phyloP scores from a whole-genome alignment of 2,888 invertebrate genomes.

The Linhomoeus sp. region DNA sequence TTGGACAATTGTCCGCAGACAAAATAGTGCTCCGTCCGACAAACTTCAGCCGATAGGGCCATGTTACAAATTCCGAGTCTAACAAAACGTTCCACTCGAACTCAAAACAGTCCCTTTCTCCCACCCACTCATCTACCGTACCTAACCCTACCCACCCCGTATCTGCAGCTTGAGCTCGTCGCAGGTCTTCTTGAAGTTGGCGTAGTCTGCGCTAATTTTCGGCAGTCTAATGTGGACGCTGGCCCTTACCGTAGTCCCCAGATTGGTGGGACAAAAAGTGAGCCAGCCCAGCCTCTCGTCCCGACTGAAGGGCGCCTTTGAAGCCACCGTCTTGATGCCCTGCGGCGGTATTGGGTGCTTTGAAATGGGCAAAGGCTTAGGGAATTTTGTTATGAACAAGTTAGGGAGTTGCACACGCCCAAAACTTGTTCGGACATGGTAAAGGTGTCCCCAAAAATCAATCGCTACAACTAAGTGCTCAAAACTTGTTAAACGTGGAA shows the following conservation, averaged over 20 bases:
- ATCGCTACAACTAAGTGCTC: too few species aligned
- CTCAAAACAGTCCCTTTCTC: background rate
- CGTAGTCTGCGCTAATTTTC: constrained; percentile 36
- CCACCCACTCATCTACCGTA: too few species aligned
- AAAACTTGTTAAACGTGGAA: too few species aligned
- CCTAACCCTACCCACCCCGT: constrained; percentile 32
- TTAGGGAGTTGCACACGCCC: too few species aligned
- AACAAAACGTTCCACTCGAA: background rate
- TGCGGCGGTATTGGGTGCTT: constrained; percentile 9
- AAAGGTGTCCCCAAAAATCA: too few species aligned
- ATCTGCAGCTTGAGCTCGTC: constrained; percentile 56
- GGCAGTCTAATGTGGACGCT: constrained; percentile 79
- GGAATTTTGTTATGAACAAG: background rate
- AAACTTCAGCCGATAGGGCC: background rate
- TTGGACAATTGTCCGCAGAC: too few species aligned
- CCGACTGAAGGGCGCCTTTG: constrained; percentile 55
- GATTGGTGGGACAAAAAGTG: constrained; percentile 59
- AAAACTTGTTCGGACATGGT: too few species aligned
- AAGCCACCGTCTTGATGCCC: constrained; percentile 81
- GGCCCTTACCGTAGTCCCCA: constrained; percentile 78
- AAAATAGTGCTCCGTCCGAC: too few species aligned
- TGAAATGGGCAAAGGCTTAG: background rate
- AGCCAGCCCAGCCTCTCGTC: constrained; percentile 59
- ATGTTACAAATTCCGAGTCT: background rate
- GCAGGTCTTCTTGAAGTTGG: constrained; percentile 43